phyloP scores from a whole-genome alignment of 1,140 invertebrate species.

The Drosophila rhopaloa region DNA sequence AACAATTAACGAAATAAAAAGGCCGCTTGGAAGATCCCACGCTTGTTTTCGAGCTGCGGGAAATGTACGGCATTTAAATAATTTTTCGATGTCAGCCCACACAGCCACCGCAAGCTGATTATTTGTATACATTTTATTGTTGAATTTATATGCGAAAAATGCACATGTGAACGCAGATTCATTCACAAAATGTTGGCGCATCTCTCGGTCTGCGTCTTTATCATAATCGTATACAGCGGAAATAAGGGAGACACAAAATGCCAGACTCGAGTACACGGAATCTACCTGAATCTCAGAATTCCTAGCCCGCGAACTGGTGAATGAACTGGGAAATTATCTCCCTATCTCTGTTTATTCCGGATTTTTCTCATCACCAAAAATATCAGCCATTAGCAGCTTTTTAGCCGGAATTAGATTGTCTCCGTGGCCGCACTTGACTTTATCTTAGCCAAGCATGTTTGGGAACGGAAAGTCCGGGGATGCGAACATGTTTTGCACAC shows the following conservation, averaged over 20 bases:
- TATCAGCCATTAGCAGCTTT: slow-evolving; percentile 68
- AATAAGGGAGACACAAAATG: slow-evolving; percentile 49
- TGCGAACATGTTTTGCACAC: slow-evolving; percentile 50
- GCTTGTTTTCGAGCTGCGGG: slow-evolving; percentile 55
- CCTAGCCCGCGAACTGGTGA: slow-evolving; percentile 47
- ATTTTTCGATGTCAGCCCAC: slow-evolving; percentile 67
- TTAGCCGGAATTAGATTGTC: slow-evolving; percentile 67
- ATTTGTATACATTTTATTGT: slow-evolving; percentile 72
- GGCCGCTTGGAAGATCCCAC: slow-evolving; percentile 58
- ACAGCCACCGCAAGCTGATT: slow-evolving; percentile 55
- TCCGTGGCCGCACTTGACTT: slow-evolving; percentile 63
- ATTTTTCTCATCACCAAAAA: slow-evolving; percentile 21
- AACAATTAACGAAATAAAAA: slow-evolving; percentile 44
- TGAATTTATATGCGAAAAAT: slow-evolving; percentile 80
- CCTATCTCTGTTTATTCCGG: slow-evolving; percentile 5
- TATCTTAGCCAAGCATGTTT: slow-evolving; percentile 61
- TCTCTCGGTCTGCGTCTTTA: slow-evolving; percentile 46
- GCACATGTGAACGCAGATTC: slow-evolving; percentile 35
- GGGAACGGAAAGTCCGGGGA: slow-evolving; percentile 57
- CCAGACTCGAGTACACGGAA: slow-evolving; percentile 41
- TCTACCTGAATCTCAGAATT: slow-evolving; percentile 56
- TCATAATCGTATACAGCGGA: slow-evolving; percentile 75
- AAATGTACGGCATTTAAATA: slow-evolving; percentile 76
- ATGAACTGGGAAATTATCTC: slow-evolving; percentile 51
- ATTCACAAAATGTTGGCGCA: slow-evolving; percentile 61